Evolutionary conservation across 2,888 invertebrate species (phyloP), one percentile per base, ranked within the genome.

Genomic region (Eretmocerus hayati): DNA sequence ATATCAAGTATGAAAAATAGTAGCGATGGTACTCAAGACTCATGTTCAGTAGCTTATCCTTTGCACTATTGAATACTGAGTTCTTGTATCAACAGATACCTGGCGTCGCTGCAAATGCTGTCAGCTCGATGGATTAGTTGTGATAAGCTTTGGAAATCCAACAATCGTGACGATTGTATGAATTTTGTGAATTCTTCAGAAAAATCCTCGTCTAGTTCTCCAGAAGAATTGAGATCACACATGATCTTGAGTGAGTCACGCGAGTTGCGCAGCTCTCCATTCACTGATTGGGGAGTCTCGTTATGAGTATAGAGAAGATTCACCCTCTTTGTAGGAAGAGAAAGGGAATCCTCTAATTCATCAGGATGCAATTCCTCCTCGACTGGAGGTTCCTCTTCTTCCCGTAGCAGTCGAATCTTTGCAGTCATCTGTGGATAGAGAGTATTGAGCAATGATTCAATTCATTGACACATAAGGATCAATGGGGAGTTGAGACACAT

Each of bases 251-350:
- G 70, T 5, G 86, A 77, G 59, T 85, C 83, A 52, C 85, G 77
- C 0, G 87, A 81, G 0, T 81, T 78, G 60, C 81, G 81, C 20
- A 88, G 72, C 60, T 89, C 86, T 0, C 83, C 83, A 30, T 82
- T 80, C 4, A 82, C 81, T 0, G 83, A 81, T 58, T 81, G 84
- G 0, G 79, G 72, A 2, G 81, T 76, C 6, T 81, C 78, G 3
- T 78, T 74, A 62, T 89, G 88, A 63, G 89, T 84, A 64, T 86
- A 91, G 0, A 85, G 69, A 5, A 91, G 72, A 33, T 78, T 76
- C 1, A 81, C 79, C 4, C 48, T n/a, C 13, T 41, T 44, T 1
- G 37, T 37, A 9, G 44, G 44, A 3, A 44, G 38, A 5, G 55
- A 43, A 5, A 50, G 44, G 1, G 55, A 6, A 26, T 26, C 26